These are phyloP conservation scores for Nomada ruficornis DNA, from an alignment of 2,888 invertebrate species.

Conservation along the genomic window DNA sequence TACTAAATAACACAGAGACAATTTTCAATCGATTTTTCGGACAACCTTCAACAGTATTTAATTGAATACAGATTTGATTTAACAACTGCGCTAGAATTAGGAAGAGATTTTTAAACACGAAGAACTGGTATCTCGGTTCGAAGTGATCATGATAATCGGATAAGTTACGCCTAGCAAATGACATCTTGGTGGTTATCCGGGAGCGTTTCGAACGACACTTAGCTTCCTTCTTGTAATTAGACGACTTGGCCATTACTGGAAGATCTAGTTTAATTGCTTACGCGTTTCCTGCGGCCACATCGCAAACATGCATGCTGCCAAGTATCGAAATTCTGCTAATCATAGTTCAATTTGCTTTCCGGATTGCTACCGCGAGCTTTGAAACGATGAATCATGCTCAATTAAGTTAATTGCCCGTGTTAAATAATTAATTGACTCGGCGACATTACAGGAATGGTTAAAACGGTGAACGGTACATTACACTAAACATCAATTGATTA, in stretches of 20 bases:
- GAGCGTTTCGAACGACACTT: constrained; percentile 67
- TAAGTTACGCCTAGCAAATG: constrained; percentile 46
- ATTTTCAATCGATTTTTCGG: too few relatives aligned
- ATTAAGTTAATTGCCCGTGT: constrained; percentile 2
- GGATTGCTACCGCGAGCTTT: not conserved
- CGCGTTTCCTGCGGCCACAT: constrained; percentile 34
- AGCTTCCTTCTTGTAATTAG: constrained; percentile 74
- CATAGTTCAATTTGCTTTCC: constrained; percentile 22
- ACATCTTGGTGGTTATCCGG: constrained; percentile 63
- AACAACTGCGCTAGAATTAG: not conserved
- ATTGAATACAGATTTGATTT: not conserved
- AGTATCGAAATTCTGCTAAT: constrained; percentile 21
- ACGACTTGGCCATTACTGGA: constrained; percentile 63
- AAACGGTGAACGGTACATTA: not conserved
- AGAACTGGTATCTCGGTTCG: constrained; percentile 7
- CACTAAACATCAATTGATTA: too few relatives aligned
- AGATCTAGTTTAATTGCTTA: constrained; percentile 63
- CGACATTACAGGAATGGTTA: not conserved
- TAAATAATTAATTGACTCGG: not conserved
- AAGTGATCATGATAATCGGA: constrained; percentile 37
- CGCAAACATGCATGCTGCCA: constrained; percentile 17
- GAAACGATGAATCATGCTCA: not conserved
- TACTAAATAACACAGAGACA: too few relatives aligned
- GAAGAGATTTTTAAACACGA: not conserved
- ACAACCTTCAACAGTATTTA: not conserved